Evolutionary conservation across 2,888 invertebrate species (phyloP).

Genomic region (Chrysolina haemoptera): DNA sequence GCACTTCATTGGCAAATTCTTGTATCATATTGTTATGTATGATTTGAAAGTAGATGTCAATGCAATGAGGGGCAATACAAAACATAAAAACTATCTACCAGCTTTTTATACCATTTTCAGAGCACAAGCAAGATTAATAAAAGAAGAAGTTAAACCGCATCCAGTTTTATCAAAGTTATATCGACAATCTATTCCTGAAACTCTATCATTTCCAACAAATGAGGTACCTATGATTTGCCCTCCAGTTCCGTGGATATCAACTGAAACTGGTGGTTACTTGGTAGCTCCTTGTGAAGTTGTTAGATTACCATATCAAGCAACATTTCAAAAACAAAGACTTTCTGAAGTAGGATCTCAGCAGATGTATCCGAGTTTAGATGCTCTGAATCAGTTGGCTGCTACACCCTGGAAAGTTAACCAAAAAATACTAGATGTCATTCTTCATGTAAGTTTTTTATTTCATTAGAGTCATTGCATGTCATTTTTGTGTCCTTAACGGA

Average conservation of each 20-base stretch:
- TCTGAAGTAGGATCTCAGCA: slow-evolving; percentile 73
- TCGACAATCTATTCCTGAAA: slow-evolving; percentile 78
- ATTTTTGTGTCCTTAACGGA: too few relatives aligned
- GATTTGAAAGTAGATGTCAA: slow-evolving; percentile 88
- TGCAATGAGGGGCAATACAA: slow-evolving; percentile 73
- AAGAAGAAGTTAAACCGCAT: slow-evolving; percentile 87
- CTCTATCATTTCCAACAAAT: slow-evolving; percentile 80
- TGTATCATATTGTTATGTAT: slow-evolving; percentile 89
- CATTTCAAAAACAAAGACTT: slow-evolving; percentile 78
- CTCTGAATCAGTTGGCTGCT: slow-evolving; percentile 92
- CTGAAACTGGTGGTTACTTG: slow-evolving; percentile 71
- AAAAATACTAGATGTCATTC: slow-evolving; percentile 71
- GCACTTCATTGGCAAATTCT: slow-evolving; percentile 83
- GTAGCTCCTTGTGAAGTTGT: slow-evolving; percentile 75
- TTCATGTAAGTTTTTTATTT: slow-evolving; percentile 64
- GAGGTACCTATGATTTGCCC: slow-evolving; percentile 86
- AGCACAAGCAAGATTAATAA: slow-evolving; percentile 75
- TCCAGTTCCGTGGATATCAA: slow-evolving; percentile 87
- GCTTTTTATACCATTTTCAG: slow-evolving; percentile 87
- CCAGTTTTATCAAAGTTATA: slow-evolving; percentile 81
- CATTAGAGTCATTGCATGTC: neutral
- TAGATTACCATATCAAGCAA: slow-evolving; percentile 76
- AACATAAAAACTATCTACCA: slow-evolving; percentile 76
- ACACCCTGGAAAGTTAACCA: slow-evolving; percentile 95
- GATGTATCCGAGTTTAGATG: slow-evolving; percentile 89